Base-by-base conservation (phyloP, 2,797 vertebrate species). In the Telmatherina bonti region DNA sequence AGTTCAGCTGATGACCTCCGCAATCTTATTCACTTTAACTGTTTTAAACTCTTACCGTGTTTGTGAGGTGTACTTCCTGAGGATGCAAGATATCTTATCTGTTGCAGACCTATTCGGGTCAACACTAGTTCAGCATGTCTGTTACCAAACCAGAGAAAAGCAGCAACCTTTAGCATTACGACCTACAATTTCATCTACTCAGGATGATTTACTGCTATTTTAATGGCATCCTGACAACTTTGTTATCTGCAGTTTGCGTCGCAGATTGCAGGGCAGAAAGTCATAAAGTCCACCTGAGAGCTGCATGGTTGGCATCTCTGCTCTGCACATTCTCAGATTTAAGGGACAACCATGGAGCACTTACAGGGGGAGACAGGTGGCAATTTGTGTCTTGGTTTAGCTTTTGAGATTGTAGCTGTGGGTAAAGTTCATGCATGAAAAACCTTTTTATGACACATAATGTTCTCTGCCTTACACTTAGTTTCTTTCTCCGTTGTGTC, bases 71-170 rank as follows among this genome's bases (percentile, higher is more conserved):
- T 62, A 85, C 83, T 88, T 90, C 87, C 89, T 81, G 67, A 84
- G 85, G 88, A 91, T 84, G 75, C 53, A 26, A 87, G 80, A 81
- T 83, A 81, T 47, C 72, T 84, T 88, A 91, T 89, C 84, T 81
- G 43, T 27, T 84, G 85, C 82, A 73, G 85, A 77, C 72, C 85
- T 62, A 81, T 78, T 82, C 38, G 61, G 85, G 81, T 89, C 85
- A 74, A 68, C 54, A 64, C 54, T 15, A 84, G 83, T 88, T 82
- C 84, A 82, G 66, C 71, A 53, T 38, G 85, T 88, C 82, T 85
- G 83, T 33, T 65, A 26, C 67, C 56, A 56, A 71, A 56, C 38
- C 59, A 0, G 52, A 82, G 70, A 47, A 60, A 62, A 45, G 67
- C 70, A 62, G 77, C 74, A 86, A 86, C 85, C 88, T 89, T 90